Percentiles rank a stretch among this genome's conserved stretches.
These are phyloP conservation scores for Schizopygopsis malacanthus DNA, from an alignment of 2,797 vertebrate species.

Conservation along the genomic window DNA sequence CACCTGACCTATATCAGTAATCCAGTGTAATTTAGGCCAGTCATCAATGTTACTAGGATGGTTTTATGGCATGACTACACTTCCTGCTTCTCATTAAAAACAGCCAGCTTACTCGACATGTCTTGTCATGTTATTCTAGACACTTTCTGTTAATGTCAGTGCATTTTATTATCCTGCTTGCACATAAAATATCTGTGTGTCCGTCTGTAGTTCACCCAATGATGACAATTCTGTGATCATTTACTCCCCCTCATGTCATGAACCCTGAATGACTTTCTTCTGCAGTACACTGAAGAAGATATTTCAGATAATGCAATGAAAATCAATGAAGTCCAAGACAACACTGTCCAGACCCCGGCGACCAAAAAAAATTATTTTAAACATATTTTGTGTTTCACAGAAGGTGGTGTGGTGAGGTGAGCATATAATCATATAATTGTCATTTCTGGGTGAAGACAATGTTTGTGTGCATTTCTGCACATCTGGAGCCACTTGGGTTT, in stretches of 20 bases:
- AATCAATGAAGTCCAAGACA: not conserved
- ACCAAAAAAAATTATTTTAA: not conserved
- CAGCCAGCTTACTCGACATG: constrained; percentile 27
- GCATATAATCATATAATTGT: not conserved
- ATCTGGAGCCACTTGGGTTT: not conserved
- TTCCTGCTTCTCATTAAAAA: constrained; percentile 37
- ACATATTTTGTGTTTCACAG: not conserved
- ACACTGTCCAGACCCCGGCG: not conserved
- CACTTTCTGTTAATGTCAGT: not conserved
- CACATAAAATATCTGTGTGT: not conserved
- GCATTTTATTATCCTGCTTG: not conserved
- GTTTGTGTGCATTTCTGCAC: not conserved
- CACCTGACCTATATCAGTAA: constrained; percentile 40
- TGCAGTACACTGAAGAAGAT: not conserved
- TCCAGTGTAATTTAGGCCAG: constrained; percentile 35
- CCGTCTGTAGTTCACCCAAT: not conserved
- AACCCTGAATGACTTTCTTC: not conserved
- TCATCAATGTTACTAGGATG: not conserved
- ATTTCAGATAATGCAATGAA: not conserved
- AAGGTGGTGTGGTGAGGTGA: too few relatives aligned
- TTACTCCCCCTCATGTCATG: not conserved
- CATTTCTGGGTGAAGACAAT: not conserved
- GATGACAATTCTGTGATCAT: not conserved
- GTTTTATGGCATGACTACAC: not conserved
- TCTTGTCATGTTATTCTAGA: constrained; percentile 51